Evolutionary conservation across 1,140 invertebrate genomes (phyloP).

Genomic region (Lepidostoma basale): DNA sequence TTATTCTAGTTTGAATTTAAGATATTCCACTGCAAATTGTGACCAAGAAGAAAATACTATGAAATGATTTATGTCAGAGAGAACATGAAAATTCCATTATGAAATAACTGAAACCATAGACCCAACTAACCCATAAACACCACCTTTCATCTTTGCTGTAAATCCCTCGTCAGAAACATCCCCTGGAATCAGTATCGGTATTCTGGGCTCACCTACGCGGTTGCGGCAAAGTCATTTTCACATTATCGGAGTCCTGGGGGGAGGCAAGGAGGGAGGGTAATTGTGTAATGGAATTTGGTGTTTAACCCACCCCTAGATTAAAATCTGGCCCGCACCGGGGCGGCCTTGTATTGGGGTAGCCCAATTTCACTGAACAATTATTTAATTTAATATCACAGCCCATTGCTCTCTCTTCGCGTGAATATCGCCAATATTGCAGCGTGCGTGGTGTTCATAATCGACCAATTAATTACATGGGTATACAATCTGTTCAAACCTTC

Average conservation of each 20-base stretch:
- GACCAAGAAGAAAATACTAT: too few species aligned
- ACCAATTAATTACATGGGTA: not conserved
- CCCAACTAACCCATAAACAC: not conserved
- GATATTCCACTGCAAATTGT: too few species aligned
- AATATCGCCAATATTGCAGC: not conserved
- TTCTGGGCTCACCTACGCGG: not conserved
- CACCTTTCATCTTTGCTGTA: not conserved
- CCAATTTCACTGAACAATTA: conserved; percentile 1
- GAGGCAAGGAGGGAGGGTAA: not conserved
- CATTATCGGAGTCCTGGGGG: not conserved
- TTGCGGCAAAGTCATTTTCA: not conserved
- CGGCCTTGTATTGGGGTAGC: not conserved
- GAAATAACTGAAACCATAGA: not conserved
- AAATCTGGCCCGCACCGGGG: not conserved
- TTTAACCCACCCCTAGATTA: conserved; percentile 5
- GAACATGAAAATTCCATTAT: too few species aligned
- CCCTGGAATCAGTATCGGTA: not conserved
- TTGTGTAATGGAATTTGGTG: not conserved
- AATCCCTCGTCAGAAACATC: not conserved
- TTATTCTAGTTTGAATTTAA: too few species aligned
- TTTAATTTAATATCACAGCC: not conserved
- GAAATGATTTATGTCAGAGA: too few species aligned
- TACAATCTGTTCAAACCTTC: not conserved
- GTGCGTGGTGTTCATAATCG: not conserved
- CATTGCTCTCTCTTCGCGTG: not conserved